Evolutionary conservation across 1,140 invertebrate genomes (phyloP).

Genomic region (Ceratina calcarata): DNA sequence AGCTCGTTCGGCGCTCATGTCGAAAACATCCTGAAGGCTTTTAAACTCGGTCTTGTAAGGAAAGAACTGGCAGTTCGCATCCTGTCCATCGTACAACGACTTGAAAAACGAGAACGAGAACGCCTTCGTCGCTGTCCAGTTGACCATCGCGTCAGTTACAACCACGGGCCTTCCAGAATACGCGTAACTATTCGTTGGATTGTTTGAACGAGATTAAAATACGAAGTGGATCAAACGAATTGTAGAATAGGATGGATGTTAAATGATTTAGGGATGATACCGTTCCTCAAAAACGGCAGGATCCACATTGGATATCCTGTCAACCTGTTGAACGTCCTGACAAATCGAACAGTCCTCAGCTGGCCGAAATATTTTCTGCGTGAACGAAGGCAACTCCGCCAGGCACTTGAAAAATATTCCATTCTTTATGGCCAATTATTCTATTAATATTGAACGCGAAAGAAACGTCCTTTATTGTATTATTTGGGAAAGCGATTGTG

Average conservation of each 20-base stretch:
- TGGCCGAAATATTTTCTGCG: constrained; percentile 85
- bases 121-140: constrained; percentile 88
- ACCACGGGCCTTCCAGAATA: constrained; percentile 90
- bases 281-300: constrained; percentile 85
- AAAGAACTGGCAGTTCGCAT: constrained; percentile 92
- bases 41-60: constrained; percentile 93
- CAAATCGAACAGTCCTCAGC: constrained; percentile 90
- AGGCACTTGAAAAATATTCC: constrained; percentile 80
- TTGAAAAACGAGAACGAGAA: constrained; percentile 91
- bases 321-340: constrained; percentile 82
- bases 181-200: constrained; percentile 82
- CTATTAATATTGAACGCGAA: neutral
- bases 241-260: neutral
- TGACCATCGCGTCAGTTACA: constrained; percentile 88
- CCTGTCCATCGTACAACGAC: constrained; percentile 84
- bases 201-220: neutral
- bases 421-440: neutral
- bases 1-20: constrained; percentile 87
- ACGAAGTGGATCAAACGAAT: neutral
- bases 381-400: constrained; percentile 81
- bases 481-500: no score
- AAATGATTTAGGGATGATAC: constrained; percentile 63
- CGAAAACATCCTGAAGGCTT: constrained; percentile 88
- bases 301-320: constrained; percentile 84
- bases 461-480: neutral